Evolutionary conservation across 2,797 vertebrate genomes (phyloP).

Genomic region (Rhabdophis nuchalis): DNA sequence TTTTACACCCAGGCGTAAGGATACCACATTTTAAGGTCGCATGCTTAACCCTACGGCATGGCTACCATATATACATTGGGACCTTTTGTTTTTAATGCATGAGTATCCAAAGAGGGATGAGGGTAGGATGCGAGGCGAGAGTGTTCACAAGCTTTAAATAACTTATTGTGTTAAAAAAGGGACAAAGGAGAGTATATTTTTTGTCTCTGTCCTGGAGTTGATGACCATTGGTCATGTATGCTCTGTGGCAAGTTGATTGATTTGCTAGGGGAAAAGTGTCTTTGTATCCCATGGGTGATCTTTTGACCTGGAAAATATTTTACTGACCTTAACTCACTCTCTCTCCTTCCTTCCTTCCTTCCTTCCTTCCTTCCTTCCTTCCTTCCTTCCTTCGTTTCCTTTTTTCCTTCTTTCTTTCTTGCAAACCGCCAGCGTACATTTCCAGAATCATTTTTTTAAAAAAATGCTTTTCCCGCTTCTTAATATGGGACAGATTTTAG

Average conservation of each 20-base stretch:
- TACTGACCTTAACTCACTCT: constrained; percentile 65
- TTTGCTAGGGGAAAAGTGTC: constrained; percentile 63
- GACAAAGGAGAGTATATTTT: constrained; percentile 69
- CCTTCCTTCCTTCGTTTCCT: not conserved
- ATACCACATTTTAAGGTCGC: constrained; percentile 74
- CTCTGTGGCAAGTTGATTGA: constrained; percentile 64
- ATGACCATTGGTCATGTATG: constrained; percentile 69
- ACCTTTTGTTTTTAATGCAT: constrained; percentile 76
- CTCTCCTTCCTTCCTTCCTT: constrained; percentile 42
- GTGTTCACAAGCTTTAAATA: constrained; percentile 69
- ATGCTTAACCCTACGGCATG: constrained; percentile 75
- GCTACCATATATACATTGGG: constrained; percentile 75
- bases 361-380: not conserved
- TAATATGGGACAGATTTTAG: too few relatives aligned
- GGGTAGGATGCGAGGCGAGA: constrained; percentile 59
- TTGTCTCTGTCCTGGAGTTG: constrained; percentile 67
- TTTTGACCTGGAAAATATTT: constrained; percentile 75
- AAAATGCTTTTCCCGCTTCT: too few relatives aligned
- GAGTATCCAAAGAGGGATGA: constrained; percentile 58
- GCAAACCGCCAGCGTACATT: too few relatives aligned
- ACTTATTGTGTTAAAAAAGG: constrained; percentile 64
- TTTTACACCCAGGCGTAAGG: constrained; percentile 73
- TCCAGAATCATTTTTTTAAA: too few relatives aligned
- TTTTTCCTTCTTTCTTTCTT: constrained; percentile 38
- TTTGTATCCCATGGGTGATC: constrained; percentile 68